Evolutionary conservation across 2,888 invertebrate genomes (phyloP).

Genomic region (Eurytoma adleriae): DNA sequence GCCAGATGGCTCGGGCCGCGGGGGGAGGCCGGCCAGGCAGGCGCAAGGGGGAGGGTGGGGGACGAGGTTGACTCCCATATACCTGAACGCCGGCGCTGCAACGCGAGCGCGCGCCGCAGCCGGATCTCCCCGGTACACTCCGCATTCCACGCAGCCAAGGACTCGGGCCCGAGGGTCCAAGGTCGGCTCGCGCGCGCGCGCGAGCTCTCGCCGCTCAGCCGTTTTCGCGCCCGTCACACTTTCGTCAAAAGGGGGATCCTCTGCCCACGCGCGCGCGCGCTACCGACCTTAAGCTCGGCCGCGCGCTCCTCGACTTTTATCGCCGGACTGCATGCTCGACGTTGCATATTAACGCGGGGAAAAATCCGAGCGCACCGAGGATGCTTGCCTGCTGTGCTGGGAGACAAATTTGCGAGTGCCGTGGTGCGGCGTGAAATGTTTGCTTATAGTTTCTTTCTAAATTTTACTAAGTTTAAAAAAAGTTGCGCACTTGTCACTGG

Average conservation of each 20-base stretch:
- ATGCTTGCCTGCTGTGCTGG: no score
- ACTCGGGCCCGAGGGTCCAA: constrained; percentile 51
- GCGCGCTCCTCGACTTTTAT: constrained; percentile 3
- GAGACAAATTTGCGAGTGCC: no score
- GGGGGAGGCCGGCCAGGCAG: no score
- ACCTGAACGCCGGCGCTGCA: neutral
- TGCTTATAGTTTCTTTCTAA: no score
- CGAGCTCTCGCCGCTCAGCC: constrained; percentile 14
- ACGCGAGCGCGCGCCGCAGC: constrained; percentile 41
- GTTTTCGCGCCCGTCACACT: constrained; percentile 14
- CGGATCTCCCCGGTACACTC: constrained; percentile 53
- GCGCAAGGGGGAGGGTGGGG: neutral
- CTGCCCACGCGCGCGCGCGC: neutral
- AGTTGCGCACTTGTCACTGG: no score
- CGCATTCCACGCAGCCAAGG: constrained; percentile 56
- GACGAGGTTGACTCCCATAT: neutral
- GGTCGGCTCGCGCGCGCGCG: constrained; percentile 43
- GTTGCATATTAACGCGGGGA: no score
- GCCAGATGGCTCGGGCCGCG: no score
- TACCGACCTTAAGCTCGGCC: neutral
- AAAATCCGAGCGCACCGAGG: no score
- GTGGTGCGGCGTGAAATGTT: no score
- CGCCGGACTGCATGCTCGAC: neutral
- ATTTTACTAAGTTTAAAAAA: no score
- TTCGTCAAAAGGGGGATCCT: constrained; percentile 1